Evolutionary conservation across 1,140 invertebrate species (phyloP).

Genomic region (Trichonephila inaurata): DNA sequence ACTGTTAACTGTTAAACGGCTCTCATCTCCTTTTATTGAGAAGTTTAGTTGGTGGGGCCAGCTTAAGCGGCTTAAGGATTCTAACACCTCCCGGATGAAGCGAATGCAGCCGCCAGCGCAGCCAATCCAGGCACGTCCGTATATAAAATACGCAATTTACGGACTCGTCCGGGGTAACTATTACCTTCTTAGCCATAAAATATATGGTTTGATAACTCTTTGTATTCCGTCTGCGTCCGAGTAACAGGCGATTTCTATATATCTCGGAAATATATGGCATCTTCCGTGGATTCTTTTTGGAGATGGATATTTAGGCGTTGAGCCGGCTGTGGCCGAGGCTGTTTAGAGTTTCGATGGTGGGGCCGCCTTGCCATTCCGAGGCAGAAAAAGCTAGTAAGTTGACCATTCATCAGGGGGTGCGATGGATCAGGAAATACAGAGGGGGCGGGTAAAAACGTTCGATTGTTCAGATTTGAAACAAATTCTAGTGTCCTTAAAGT

Average conservation of each 20-base stretch:
- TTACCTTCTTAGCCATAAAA: constrained; percentile 69
- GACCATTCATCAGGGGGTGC: constrained; percentile 45
- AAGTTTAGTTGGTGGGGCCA: neutral
- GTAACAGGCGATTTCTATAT: constrained; percentile 73
- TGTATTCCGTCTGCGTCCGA: constrained; percentile 53
- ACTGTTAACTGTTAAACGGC: constrained; percentile 3
- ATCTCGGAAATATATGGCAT: constrained; percentile 52
- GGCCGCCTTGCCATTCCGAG: constrained; percentile 38
- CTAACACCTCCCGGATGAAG: neutral
- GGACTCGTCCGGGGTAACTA: constrained; percentile 56
- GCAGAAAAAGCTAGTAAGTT: neutral
- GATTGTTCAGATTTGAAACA: neutral
- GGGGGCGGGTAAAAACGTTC: neutral
- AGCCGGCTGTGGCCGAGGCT: neutral
- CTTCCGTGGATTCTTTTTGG: constrained; percentile 25
- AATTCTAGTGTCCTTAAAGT: too few relatives aligned
- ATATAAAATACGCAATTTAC: constrained; percentile 66
- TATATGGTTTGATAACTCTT: constrained; percentile 51
- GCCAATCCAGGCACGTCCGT: constrained; percentile 26
- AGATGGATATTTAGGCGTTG: constrained; percentile 61
- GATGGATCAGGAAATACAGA: neutral
- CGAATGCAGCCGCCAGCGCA: neutral
- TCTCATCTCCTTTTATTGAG: constrained; percentile 28
- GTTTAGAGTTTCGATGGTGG: constrained; percentile 14
- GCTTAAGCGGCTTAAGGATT: constrained; percentile 30